Evolutionary conservation across 2,888 invertebrate genomes (phyloP).

Genomic region (Synergus laeviventris): DNA sequence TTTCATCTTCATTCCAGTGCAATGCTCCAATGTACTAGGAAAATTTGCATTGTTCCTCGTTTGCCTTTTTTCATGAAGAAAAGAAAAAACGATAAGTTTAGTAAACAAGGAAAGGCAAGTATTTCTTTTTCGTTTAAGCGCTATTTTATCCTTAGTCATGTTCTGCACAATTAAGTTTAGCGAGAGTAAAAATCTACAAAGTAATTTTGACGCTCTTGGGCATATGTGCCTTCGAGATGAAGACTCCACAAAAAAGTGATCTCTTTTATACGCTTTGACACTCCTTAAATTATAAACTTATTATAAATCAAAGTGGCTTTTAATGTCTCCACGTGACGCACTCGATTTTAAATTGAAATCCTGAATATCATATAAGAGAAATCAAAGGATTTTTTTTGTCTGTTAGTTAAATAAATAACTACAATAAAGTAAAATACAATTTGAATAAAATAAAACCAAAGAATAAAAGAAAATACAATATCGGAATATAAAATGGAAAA

Average conservation of each 20-base stretch:
- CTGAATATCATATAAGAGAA: not conserved
- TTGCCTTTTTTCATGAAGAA: conserved; percentile 22
- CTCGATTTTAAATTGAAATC: not conserved
- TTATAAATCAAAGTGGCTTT: not conserved
- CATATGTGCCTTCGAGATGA: not conserved
- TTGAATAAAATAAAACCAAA: not conserved
- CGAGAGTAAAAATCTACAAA: not conserved
- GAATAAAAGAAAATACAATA: not conserved
- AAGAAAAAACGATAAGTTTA: conserved; percentile 15
- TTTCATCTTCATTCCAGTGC: conserved; percentile 7
- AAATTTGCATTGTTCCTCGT: conserved; percentile 11
- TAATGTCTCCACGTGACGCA: not conserved
- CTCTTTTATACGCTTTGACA: not conserved
- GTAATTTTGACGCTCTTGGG: not conserved
- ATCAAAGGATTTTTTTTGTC: not conserved
- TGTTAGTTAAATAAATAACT: not conserved
- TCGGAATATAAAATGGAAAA: not conserved
- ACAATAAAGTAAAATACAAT: not conserved
- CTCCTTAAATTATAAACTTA: not conserved
- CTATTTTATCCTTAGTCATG: not conserved
- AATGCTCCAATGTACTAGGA: conserved; percentile 20
- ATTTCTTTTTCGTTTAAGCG: not conserved
- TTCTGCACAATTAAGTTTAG: not conserved
- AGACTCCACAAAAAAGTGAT: not conserved
- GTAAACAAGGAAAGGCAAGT: not conserved